These are phyloP conservation scores for Astyanax mexicanus DNA, from an alignment of 2,797 vertebrate species.

Conservation along the genomic window DNA sequence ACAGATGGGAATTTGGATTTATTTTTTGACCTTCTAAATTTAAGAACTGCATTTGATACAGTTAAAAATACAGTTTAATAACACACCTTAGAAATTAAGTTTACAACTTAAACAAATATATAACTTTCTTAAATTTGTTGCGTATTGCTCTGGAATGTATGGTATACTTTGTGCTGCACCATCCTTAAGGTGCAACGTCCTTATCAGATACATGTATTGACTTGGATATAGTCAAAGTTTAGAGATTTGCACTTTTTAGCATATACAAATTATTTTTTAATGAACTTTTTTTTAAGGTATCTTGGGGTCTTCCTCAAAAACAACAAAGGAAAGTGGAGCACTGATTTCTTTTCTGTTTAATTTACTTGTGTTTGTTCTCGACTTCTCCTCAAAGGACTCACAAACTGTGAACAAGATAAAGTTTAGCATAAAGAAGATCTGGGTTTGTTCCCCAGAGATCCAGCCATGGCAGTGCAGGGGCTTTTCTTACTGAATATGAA, in stretches of 20 bases:
- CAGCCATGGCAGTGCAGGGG: conserved; percentile 24
- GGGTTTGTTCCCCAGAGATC: conserved; percentile 70
- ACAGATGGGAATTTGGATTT: no score
- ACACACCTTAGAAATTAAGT: no score
- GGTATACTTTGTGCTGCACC: no score
- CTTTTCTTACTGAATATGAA: conserved; percentile 54
- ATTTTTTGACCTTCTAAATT: no score
- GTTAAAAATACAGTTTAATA: no score
- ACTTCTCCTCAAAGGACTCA: conserved; percentile 66
- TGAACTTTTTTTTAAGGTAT: conserved; percentile 45
- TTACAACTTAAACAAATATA: no score
- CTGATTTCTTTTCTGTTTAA: conserved; percentile 61
- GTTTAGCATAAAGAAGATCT: conserved; percentile 69
- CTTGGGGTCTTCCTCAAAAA: conserved; percentile 62
- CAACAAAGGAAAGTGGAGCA: conserved; percentile 59
- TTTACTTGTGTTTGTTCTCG: conserved; percentile 60
- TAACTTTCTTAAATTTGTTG: no score
- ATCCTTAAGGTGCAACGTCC: no score
- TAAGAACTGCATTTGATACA: no score
- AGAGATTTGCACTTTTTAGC: not conserved
- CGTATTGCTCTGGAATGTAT: no score
- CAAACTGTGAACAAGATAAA: conserved; percentile 64
- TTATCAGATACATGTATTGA: not conserved
- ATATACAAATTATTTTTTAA: conserved; percentile 16
- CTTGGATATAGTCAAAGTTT: not conserved